A percentile compares a stretch with the other conserved stretches of the same genome.
phyloP scores from a whole-genome alignment of 2,888 invertebrate species.

The Drosophila percnosoma region DNA sequence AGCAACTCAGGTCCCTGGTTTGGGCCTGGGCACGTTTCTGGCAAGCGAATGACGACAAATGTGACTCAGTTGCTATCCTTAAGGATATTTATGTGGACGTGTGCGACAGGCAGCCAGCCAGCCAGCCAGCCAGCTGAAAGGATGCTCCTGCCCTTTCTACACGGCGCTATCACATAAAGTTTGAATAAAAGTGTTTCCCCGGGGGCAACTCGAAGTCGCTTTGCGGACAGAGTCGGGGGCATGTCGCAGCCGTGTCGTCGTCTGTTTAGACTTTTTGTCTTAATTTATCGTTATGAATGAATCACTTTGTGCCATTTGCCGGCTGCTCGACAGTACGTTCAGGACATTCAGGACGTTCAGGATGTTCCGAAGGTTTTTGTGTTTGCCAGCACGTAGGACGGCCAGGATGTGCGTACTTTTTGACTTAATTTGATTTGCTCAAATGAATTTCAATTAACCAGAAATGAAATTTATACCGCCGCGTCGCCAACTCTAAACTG shows the following conservation, averaged over 20 bases:
- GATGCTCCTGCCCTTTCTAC: constrained; percentile 29
- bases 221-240: constrained; percentile 25
- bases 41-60: constrained; percentile 40
- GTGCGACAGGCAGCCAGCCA: constrained; percentile 13
- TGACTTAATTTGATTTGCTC: constrained; percentile 79
- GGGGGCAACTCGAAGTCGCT: constrained; percentile 51
- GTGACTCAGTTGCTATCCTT: constrained; percentile 55
- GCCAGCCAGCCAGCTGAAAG: constrained; percentile 33
- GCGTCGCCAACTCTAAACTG: constrained; percentile 42
- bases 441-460: constrained; percentile 79
- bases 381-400: constrained; percentile 58
- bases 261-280: constrained; percentile 60
- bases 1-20: constrained; percentile 3
- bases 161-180: constrained; percentile 50
- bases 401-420: constrained; percentile 70
- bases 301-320: constrained; percentile 65
- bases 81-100: constrained; percentile 65
- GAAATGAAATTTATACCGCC: constrained; percentile 68
- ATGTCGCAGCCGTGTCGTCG: constrained; percentile 42
- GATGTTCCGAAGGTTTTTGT: constrained; percentile 14
- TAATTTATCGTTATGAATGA: constrained; percentile 78
- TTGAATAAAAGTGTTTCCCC: constrained; percentile 65
- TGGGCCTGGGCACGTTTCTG: constrained; percentile 53
- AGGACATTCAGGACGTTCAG: background rate
- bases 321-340: constrained; percentile 22